Base-by-base conservation (phyloP, 2,888 invertebrate genomes). In the Cyclophora punctaria region DNA sequence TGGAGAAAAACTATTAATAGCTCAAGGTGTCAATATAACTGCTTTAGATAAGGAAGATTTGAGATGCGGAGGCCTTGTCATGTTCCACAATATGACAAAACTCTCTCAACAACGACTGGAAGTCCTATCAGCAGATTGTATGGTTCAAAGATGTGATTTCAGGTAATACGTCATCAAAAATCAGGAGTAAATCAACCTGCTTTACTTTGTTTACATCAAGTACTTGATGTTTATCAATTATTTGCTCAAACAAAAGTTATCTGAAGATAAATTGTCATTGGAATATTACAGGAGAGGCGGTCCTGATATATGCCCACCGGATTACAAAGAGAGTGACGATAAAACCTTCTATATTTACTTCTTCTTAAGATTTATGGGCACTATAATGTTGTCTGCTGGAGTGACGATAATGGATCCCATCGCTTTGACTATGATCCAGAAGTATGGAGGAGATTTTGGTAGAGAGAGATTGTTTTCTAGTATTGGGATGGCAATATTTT, bases 351-450 rank as follows among this genome's bases (percentile, higher is more conserved):
- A 95, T 91, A 90, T 94, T 54, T 96, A 97, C 73, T 95, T 96
- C 73, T 80, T 93, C 49, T 70, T 96, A 55, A 88, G 96, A 70
- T 93, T 96, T 62, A 83, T 95, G 64, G 96, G 94, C 1, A 95
- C 94, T 37, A 93, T 95, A 3, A 94, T 94, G 91, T 86, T 95
- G 69, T 93, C 94, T 3, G 95, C 95, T 35, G 94, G 95, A n/a
- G 94, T 96, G 1, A 95, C 95, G 6, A 93, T 97, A 50, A 93
- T 96, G 92, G 96, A 97, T 80, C 96, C 96, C 0, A 95, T 96
- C 57, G 95, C 96, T 0, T 83, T 96, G 56, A 94, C 94, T 6
- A 93, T 95, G 91, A 94, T 96, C 59, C 95, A 95, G 75, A 93
- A 94, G 70, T 93, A 94, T 67, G 94, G 94, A 0, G 94, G 95